Evolutionary conservation across 1,140 invertebrate species (phyloP), one percentile per base, ranked within the genome.

Genomic region (Drosophila sp.): DNA sequence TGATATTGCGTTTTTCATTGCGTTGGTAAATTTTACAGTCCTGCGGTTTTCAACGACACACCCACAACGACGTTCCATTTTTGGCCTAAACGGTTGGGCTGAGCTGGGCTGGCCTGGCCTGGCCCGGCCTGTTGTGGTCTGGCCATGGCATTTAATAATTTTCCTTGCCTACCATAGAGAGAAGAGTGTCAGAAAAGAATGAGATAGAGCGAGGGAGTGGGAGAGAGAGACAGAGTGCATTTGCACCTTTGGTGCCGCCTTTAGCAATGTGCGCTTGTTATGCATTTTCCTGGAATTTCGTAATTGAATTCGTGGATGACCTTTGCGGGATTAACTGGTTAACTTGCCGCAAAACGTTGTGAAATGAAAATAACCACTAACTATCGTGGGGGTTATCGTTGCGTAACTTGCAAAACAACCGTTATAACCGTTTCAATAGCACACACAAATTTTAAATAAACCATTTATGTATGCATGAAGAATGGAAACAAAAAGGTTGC

Each of bases 11-110:
- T 38, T 38, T 38, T 38, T 38, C 35, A 54, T 50, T 71, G 56
- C 55, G 66, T 78, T 77, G 72, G 68, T 35, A 63, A 72, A 72
- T 78, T 78, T 77, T 33, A 63, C 54, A 72, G 77, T 67, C 60
- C 77, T 77, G 68, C 63, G 76, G 63, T 38, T 38, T 38, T 38
- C 4, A 17, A 17, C 17, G 17, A 17, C 17, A 17, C 35, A 38
- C 35, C 35, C 35, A 38, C 35, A 11, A 38, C 35, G 10, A 38
- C 8, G 10, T 38, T 72, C 32, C 56, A 35, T 35, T 35, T 23
- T 58, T 33, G 35, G 33, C 63, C 11, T 35, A 50, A 41, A 32
- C 44, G 44, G 35, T 66, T 66, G 32, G 40, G 17, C 17, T 17
- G 17, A 17, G 17, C 17, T 17, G 17, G 17, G 17, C 17, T 17